Base-by-base conservation (phyloP, 2,888 invertebrate species). In the Sceliomorpha sp. region DNA sequence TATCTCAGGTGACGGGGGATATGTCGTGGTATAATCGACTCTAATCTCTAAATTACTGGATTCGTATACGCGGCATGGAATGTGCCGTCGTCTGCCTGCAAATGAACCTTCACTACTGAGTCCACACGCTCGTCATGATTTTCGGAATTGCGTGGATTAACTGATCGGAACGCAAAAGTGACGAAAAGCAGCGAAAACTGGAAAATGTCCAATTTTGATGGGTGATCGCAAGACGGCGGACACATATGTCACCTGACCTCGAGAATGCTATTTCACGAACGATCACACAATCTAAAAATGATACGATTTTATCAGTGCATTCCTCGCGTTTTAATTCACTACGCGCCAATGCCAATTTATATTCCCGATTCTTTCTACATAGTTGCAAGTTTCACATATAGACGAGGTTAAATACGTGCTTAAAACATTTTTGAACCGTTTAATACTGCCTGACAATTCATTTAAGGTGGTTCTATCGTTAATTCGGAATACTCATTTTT, bases 141-240 rank as follows among this genome's bases (percentile, higher is more conserved):
- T 51, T 29, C 26, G 20, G 31, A 8, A 51, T 51, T 26, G 50
- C 13, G 20, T 2, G 40, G 31, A 14, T 13, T 12, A 24, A 26
- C 10, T 44, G 37, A 55, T 68, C 48, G 24, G 14, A 42, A 50
- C 26, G 55, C 44, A 55, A 69, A 63, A 53, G 36, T 62, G 53
- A 39, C 47, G 34, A 32, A 40, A 7, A 32, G 44, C 26, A 29
- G 32, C 26, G 12, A 47, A 6, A 64, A 72, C 73, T 78, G 78
- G 78, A 77, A 71, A 63, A 68, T 40, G 26, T 78, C 75, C 78
- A 78, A 78, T 73, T 74, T 69, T 40, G 50, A 55, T 37, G 55
- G 39, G 39, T 34, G 64, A 66, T 66, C 56, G 56, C 50, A 58
- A 50, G 69, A 58, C 42, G 59, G 47, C 42, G 31, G 5, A 20